Evolutionary conservation across 2,888 invertebrate genomes (phyloP), one percentile per base, ranked within the genome.

Genomic region (Zygogramma bicolorata): DNA sequence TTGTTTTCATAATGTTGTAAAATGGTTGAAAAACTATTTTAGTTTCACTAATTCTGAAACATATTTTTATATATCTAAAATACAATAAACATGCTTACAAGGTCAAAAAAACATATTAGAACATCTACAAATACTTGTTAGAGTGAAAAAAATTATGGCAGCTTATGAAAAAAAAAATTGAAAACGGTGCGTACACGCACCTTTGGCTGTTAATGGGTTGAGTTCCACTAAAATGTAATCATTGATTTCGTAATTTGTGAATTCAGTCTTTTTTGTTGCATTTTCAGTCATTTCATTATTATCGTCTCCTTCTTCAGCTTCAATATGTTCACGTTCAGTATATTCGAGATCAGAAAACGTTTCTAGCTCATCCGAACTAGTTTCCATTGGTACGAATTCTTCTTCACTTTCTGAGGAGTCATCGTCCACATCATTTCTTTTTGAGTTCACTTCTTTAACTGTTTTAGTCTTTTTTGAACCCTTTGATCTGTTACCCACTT

Each of bases 381-480:
- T 57, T 22, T 57, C 2, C 49, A 25, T 57, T 57, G 22, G 57
- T 57, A 57, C 57, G 25, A 57, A 49, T 57, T 22, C 57, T 57
- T 25, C 57, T 20, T 57, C 57, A 27, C 57, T 57, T 57, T 29
- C n/a, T 27, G 58, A 58, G 25, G 27, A 27, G 7, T 53, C 7
- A 53, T 15, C 10, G 29, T 58, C 27, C 58, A 58, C 29, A 58
- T 58, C 27, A 29, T n/a, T 58, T 58, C 58, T 25, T 58, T 58
- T 40, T 1, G 2, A 58, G 53, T 53, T 53, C 0, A 53, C 3
- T 53, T 53, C 7, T 20, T 53, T 53, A n/a, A 53, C 53, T 22
- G 53, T 22, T 53, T 53, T 20, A 53, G 53, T 53, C 8, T 53
- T 53, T 6, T 22, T 53, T 27, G 6, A 58, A 27, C 13, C 58